phyloP scores from a whole-genome alignment of 2,113 vertebrate species.

The Epinephelus lanceolatus region DNA sequence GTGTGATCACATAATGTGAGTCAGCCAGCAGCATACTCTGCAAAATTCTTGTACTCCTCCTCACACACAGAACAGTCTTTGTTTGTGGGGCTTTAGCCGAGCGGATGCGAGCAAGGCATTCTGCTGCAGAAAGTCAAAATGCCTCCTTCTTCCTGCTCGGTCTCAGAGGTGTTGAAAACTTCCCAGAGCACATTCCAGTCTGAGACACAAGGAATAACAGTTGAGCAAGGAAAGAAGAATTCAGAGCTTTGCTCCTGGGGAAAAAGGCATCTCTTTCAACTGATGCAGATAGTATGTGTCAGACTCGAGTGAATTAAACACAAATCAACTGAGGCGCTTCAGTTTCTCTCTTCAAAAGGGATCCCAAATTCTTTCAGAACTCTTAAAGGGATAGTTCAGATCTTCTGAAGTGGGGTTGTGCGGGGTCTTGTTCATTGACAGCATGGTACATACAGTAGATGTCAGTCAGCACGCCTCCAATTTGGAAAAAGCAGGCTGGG shows the following conservation, averaged over 20 bases:
- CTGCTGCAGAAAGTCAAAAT: slow-evolving; percentile 62
- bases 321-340: slow-evolving; percentile 8
- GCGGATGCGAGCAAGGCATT: slow-evolving; percentile 69
- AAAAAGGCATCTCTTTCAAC: slow-evolving; percentile 14
- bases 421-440: no score
- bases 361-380: background rate
- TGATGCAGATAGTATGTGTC: slow-evolving; percentile 16
- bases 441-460: no score
- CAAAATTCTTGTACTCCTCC: slow-evolving; percentile 49
- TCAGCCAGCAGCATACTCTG: slow-evolving; percentile 39
- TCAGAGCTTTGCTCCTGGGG: slow-evolving; percentile 36
- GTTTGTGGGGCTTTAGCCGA: slow-evolving; percentile 67
- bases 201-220: slow-evolving; percentile 66
- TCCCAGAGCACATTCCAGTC: slow-evolving; percentile 78
- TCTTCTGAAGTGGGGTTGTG: no score
- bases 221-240: slow-evolving; percentile 59
- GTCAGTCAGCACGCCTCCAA: no score
- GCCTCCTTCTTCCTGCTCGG: slow-evolving; percentile 76
- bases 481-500: no score
- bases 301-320: slow-evolving; percentile 1
- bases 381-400: background rate
- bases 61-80: slow-evolving; percentile 73
- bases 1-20: slow-evolving; percentile 47
- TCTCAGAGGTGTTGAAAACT: slow-evolving; percentile 81
- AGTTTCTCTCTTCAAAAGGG: background rate